Conservation (phyloP, 2,113 vertebrate species). For the Corythornis madagascariensis region DNA sequence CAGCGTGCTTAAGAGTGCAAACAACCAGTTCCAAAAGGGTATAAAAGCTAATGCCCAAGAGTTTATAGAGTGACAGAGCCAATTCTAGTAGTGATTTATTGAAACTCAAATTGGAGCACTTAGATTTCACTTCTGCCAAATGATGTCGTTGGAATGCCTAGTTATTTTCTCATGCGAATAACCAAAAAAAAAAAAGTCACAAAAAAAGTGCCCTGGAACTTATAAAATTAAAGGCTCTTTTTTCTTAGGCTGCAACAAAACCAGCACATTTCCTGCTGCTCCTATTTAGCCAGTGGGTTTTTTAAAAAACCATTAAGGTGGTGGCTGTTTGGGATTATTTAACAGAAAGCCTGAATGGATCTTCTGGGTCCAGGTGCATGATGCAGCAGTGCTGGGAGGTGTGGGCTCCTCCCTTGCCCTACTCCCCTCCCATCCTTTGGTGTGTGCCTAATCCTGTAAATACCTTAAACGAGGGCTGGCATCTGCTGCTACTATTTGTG, state of each 20-base stretch:
- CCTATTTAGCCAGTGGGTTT: neutral
- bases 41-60: slow-evolving; percentile 62
- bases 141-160: slow-evolving; percentile 65
- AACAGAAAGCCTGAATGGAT: neutral
- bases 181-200: neutral
- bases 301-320: neutral
- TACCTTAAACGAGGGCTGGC: slow-evolving; percentile 62
- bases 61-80: slow-evolving; percentile 66
- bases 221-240: slow-evolving; percentile 33
- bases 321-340: neutral
- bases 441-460: slow-evolving; percentile 17
- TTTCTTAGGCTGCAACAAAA: neutral
- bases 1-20: slow-evolving; percentile 34
- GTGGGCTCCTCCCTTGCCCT: neutral
- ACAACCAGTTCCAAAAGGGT: slow-evolving; percentile 46
- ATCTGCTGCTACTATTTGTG: neutral
- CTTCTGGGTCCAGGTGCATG: neutral
- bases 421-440: neutral
- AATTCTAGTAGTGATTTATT: slow-evolving; percentile 69
- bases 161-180: slow-evolving; percentile 70
- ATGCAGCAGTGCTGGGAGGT: neutral
- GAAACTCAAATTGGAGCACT: slow-evolving; percentile 44
- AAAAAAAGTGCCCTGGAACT: neutral
- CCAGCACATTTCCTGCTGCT: neutral
- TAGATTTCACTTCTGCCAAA: slow-evolving; percentile 55